These are phyloP conservation scores for Malaclemys terrapin DNA, from an alignment of 2,113 vertebrate species.

Conservation along the genomic window DNA sequence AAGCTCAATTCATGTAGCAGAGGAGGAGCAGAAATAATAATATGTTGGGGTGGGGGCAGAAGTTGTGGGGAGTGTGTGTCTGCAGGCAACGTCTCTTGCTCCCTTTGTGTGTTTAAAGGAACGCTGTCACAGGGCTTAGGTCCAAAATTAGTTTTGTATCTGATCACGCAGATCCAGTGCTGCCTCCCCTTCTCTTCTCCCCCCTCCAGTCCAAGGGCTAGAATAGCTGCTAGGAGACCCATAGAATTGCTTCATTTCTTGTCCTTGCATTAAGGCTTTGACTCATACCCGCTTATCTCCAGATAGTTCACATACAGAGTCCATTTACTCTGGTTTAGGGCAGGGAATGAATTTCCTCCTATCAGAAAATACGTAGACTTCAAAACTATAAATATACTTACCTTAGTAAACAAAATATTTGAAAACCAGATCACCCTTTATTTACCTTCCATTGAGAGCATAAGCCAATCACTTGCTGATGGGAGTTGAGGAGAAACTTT, in stretches of 20 bases:
- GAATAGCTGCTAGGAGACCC: constrained; percentile 38
- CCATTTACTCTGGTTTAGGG: not conserved
- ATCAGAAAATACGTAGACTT: not conserved
- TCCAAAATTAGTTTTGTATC: not conserved
- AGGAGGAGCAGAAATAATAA: constrained; percentile 60
- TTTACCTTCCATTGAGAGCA: not conserved
- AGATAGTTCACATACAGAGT: not conserved
- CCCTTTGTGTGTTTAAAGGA: constrained; percentile 47
- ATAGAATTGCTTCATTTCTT: not conserved
- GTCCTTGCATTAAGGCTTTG: not conserved
- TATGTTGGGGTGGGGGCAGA: constrained; percentile 24
- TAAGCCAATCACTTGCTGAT: not conserved
- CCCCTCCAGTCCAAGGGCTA: not conserved
- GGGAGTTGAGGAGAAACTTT: not conserved
- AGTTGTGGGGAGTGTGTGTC: not conserved
- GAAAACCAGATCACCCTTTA: not conserved
- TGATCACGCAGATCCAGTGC: not conserved
- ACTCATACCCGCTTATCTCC: not conserved
- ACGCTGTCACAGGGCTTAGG: not conserved
- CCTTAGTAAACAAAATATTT: not conserved
- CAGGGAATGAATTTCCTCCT: not conserved
- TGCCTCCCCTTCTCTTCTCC: no score
- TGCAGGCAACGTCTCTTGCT: not conserved
- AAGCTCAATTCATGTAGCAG: constrained; percentile 63
- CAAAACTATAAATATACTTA: not conserved